Evolutionary conservation across 2,797 vertebrate species (phyloP).

Genomic region (Scarus forsteni): DNA sequence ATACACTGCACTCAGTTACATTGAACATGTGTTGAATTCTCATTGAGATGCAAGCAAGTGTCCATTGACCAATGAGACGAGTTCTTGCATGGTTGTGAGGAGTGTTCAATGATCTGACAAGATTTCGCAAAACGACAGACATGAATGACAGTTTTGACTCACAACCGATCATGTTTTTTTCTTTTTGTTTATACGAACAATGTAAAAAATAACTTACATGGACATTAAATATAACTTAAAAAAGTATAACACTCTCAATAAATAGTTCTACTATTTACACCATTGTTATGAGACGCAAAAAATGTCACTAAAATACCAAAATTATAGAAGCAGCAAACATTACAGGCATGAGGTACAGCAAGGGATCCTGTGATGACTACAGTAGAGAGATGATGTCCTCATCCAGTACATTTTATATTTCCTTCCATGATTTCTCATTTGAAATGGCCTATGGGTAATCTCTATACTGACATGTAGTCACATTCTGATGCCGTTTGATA

Average conservation of each 20-base stretch:
- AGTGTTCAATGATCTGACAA: conserved; percentile 39
- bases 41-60: conserved; percentile 56
- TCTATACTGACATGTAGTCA: conserved; percentile 52
- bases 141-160: conserved; percentile 79
- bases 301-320: conserved; percentile 87
- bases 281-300: conserved; percentile 95
- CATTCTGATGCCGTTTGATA: conserved; percentile 55
- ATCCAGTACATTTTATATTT: conserved; percentile 79
- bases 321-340: conserved; percentile 97
- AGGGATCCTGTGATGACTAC: conserved; percentile 89
- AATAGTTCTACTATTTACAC: conserved; percentile 99
- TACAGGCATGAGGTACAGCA: conserved; percentile 98
- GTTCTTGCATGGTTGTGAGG: conserved; percentile 47
- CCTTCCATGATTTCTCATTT: conserved; percentile 74
- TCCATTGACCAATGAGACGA: conserved; percentile 60
- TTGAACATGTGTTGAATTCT: conserved; percentile 59
- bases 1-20: conserved; percentile 68
- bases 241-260: conserved; percentile 99
- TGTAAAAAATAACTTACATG: conserved; percentile 99
- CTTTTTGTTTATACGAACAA: conserved; percentile 87
- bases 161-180: conserved; percentile 81
- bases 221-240: conserved; percentile 99
- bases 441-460: conserved; percentile 72
- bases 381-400: conserved; percentile 80
- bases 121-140: conserved; percentile 31